These are phyloP conservation scores for Picus viridis DNA, from an alignment of 2,797 vertebrate species.

Conservation along the genomic window DNA sequence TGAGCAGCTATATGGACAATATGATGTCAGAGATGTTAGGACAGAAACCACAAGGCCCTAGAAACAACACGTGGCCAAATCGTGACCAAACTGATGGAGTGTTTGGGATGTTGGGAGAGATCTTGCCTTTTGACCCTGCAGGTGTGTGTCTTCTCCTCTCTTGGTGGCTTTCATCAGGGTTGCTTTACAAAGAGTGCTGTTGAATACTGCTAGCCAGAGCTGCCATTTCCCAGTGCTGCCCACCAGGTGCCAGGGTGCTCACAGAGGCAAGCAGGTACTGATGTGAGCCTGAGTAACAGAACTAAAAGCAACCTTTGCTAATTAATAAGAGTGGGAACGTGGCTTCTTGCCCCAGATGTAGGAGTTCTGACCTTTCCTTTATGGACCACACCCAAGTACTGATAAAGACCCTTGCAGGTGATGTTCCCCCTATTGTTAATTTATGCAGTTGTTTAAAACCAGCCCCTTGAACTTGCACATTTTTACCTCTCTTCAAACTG, in stretches of 20 bases:
- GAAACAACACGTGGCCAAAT: conserved; percentile 99
- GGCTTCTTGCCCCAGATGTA: not conserved
- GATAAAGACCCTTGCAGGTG: not conserved
- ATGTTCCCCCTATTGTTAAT: not conserved
- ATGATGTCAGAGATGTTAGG: conserved; percentile 97
- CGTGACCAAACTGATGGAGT: conserved; percentile 94
- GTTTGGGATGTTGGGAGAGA: conserved; percentile 90
- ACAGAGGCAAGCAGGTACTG: not conserved
- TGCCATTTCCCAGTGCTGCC: not conserved
- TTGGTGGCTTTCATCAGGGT: not conserved
- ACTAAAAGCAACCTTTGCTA: not conserved
- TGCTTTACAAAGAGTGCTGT: not conserved
- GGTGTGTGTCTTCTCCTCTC: conserved; percentile 77
- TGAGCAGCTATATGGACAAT: conserved; percentile 98
- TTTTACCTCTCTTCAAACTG: not conserved
- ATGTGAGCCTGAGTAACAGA: not conserved
- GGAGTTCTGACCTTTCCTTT: not conserved
- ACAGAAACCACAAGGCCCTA: conserved; percentile 94
- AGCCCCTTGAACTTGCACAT: not conserved
- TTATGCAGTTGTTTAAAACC: not conserved
- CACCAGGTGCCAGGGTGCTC: not conserved
- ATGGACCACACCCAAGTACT: not conserved
- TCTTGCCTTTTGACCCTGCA: conserved; percentile 97
- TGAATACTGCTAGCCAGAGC: not conserved
- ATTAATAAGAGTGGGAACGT: not conserved